Conservation (phyloP, 2,113 vertebrate genomes). For the Pygoscelis adeliae region DNA sequence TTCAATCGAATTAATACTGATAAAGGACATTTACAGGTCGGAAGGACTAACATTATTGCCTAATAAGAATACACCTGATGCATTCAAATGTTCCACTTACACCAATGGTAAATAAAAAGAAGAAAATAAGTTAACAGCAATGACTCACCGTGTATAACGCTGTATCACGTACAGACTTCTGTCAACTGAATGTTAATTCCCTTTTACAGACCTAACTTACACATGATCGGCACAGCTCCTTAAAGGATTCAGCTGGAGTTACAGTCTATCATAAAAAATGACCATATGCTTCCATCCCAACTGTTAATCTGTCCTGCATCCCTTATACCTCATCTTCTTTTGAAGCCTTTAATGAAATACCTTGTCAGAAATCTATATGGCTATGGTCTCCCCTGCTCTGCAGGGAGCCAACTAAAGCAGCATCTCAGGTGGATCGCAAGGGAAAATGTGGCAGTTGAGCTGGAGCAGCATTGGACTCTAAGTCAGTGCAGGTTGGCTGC, state of each 20-base stretch:
- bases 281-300: background rate
- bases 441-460: background rate
- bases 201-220: background rate
- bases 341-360: background rate
- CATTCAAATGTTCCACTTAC: background rate
- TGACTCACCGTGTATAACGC: background rate
- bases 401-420: background rate
- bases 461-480: background rate
- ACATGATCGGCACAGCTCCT: background rate
- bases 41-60: background rate
- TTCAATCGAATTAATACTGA: background rate
- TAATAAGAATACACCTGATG: background rate
- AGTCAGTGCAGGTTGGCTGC: background rate
- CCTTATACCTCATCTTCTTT: background rate
- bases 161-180: background rate
- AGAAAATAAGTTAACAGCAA: background rate
- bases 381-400: background rate
- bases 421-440: background rate
- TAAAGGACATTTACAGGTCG: background rate
- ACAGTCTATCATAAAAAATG: background rate
- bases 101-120: background rate
- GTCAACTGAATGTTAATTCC: background rate
- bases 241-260: background rate
- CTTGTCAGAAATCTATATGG: background rate
- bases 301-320: background rate